Evolutionary conservation across 2,113 vertebrate species (phyloP).

Genomic region (Leptobrachium ailaonicum): DNA sequence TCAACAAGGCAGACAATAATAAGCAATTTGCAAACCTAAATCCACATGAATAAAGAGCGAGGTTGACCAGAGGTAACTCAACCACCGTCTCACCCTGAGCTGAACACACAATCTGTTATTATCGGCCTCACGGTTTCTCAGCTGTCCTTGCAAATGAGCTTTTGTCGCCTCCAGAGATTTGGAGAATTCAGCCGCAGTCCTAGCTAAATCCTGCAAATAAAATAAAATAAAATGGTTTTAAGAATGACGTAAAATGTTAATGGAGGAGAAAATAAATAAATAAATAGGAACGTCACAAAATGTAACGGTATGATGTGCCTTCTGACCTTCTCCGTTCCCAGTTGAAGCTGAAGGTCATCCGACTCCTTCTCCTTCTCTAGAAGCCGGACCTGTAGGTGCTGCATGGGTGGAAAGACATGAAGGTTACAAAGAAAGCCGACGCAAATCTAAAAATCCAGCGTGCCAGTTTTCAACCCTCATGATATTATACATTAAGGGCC

Average conservation of each 20-base stretch:
- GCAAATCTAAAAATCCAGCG: not conserved
- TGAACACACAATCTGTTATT: slow-evolving; percentile 78
- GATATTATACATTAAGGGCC: too few species aligned
- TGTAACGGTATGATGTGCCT: too few species aligned
- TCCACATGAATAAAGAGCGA: too few species aligned
- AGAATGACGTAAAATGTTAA: not conserved
- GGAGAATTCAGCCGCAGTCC: slow-evolving; percentile 71
- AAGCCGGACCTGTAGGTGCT: slow-evolving; percentile 80
- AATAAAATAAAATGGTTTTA: not conserved
- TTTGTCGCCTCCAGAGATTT: slow-evolving; percentile 79
- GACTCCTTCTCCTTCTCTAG: slow-evolving; percentile 81
- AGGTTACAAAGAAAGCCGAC: not conserved
- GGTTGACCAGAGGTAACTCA: not conserved
- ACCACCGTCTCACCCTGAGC: slow-evolving; percentile 72
- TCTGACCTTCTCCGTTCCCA: slow-evolving; percentile 85
- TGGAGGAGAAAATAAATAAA: not conserved
- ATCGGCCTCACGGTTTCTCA: slow-evolving; percentile 82
- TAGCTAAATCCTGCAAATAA: slow-evolving; percentile 68
- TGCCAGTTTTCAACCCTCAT: too few species aligned
- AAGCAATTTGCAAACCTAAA: too few species aligned
- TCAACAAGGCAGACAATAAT: not conserved
- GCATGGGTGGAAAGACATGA: slow-evolving; percentile 43
- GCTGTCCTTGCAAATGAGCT: slow-evolving; percentile 80
- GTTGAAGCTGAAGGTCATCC: slow-evolving; percentile 65
- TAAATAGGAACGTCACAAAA: not conserved